A percentile compares a stretch with the other conserved stretches of the same genome.
phyloP scores from a whole-genome alignment of 2,888 invertebrate genomes.

The Celastrina argiolus region DNA sequence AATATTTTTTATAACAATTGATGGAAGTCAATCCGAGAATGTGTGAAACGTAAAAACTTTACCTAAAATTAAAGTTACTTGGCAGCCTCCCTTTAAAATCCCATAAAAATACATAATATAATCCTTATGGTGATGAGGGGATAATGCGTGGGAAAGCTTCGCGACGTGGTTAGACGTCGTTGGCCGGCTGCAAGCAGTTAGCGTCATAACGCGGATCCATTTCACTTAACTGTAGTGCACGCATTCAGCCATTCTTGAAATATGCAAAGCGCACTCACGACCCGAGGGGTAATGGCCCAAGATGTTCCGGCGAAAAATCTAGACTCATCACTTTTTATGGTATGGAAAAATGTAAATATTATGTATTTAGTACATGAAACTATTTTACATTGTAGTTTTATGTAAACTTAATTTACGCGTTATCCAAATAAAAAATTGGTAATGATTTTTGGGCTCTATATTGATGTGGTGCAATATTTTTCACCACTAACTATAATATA shows the following conservation, averaged over 20 bases:
- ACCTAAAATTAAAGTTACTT: too few species aligned
- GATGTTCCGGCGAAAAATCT: constrained; percentile 54
- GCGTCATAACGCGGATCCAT: constrained; percentile 64
- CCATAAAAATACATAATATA: neutral
- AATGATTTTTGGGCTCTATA: too few species aligned
- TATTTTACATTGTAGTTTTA: neutral
- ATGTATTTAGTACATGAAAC: neutral
- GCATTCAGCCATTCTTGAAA: constrained; percentile 68
- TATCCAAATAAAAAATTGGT: too few species aligned
- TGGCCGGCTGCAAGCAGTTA: constrained; percentile 38
- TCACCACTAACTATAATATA: too few species aligned
- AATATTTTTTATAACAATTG: too few species aligned
- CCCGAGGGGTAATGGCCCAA: constrained; percentile 61
- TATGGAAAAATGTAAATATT: neutral
- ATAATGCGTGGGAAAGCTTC: constrained; percentile 52
- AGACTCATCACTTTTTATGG: constrained; percentile 34
- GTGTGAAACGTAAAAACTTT: too few species aligned
- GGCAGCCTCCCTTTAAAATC: too few species aligned
- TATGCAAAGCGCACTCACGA: constrained; percentile 75
- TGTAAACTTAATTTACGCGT: too few species aligned
- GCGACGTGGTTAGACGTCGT: constrained; percentile 38
- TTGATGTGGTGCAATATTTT: too few species aligned
- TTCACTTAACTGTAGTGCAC: constrained; percentile 65
- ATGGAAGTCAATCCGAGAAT: too few species aligned
- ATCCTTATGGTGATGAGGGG: neutral